Conservation (phyloP, 2,888 invertebrate species). For the Eulithis testata region DNA sequence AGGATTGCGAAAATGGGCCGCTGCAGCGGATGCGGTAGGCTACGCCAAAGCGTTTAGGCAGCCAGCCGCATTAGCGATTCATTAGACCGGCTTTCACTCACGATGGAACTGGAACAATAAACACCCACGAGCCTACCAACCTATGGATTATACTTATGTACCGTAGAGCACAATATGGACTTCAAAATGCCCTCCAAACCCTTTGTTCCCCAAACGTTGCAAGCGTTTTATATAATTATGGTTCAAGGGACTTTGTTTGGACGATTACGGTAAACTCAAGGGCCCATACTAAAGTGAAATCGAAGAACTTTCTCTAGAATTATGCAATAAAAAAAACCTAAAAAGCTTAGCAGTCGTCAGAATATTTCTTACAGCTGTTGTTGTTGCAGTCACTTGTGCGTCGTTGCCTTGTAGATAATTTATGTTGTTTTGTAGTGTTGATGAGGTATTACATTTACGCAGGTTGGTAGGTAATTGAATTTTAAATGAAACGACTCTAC, state of each 20-base stretch:
- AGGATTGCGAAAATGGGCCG: conserved; percentile 68
- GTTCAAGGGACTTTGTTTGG: too few relatives aligned
- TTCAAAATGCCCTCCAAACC: too few relatives aligned
- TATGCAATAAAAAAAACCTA: neutral
- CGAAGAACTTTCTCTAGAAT: neutral
- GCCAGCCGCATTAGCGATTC: conserved; percentile 66
- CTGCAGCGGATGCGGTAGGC: conserved; percentile 64
- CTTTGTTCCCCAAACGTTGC: too few relatives aligned
- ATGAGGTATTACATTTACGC: neutral
- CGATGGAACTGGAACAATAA: conserved; percentile 65
- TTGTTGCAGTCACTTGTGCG: too few relatives aligned
- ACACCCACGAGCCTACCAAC: conserved; percentile 53
- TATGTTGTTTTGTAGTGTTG: neutral
- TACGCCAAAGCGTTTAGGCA: conserved; percentile 61
- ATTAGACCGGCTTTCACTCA: conserved; percentile 69
- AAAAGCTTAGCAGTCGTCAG: too few relatives aligned
- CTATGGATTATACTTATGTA: neutral
- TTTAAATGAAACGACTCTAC: neutral
- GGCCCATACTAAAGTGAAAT: neutral
- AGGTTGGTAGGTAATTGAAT: neutral
- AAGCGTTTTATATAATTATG: too few relatives aligned
- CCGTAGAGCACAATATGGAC: conserved; percentile 2
- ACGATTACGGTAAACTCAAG: too few relatives aligned
- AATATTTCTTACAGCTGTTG: too few relatives aligned
- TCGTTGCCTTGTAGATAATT: too few relatives aligned